Evolutionary conservation across 2,888 invertebrate genomes (phyloP), one percentile per base, ranked within the genome.

Genomic region (Protonemura montana): DNA sequence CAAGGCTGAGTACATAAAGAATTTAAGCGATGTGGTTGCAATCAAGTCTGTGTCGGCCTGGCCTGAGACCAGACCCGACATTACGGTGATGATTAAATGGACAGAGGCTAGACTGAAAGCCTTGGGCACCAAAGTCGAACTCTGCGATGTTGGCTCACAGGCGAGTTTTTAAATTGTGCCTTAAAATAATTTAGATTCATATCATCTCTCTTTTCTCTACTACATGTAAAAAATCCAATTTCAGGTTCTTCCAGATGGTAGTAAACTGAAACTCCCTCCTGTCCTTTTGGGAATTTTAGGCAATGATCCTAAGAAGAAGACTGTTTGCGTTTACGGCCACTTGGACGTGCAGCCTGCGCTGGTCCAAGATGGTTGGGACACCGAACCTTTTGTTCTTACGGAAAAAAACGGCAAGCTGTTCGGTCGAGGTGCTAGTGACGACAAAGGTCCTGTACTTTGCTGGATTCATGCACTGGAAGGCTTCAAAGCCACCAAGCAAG

Each of bases 291-390:
- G 96, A 78, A 92, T 92, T 42, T 92, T 98, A 84, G 98, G 98
- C 88, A 94, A 93, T 89, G 97, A 98, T 90, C 92, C 94, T 0
- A 93, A 94, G 77, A 99, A 99, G 92, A 98, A 97, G 90, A 99
- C 99, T 6, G 94, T 99, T 80, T 95, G 97, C 87, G 93, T 99
- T 87, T 99, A 99, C 91, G 99, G 99, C 0, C 99, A 99, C 92
- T 94, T 99, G 90, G 99, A 99, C 93, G 99, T 99, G 0, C 99
- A 99, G 91, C 99, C 99, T 13, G 99, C 99, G 0, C 91, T 95
- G 41, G 95, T 95, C 90, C 96, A 96, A 88, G 99, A 99, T 93
- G 99, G 99, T 0, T 99, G 99, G 99, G 93, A 96, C 88, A 96
- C 98, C 0, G 98, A 99, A 87, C 99, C 99, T 0, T 99, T 99